phyloP scores from a whole-genome alignment of 2,888 invertebrate species.

The Beris chalybata region DNA sequence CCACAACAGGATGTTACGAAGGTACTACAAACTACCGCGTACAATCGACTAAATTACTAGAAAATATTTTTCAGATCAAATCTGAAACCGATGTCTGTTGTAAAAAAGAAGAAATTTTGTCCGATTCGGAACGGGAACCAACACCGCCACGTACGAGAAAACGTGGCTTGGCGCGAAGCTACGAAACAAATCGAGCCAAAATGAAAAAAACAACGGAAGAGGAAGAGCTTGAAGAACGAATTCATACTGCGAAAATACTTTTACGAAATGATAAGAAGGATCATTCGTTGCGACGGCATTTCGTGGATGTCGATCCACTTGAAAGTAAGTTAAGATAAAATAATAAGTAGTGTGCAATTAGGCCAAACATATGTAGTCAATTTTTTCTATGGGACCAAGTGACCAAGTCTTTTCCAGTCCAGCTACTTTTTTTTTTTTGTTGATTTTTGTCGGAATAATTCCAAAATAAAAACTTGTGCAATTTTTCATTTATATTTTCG shows the following conservation, averaged over 20 bases:
- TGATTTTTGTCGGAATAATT: not conserved
- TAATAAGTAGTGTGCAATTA: constrained; percentile 6
- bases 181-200: constrained; percentile 1
- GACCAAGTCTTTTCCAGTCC: constrained; percentile 17
- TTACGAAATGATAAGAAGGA: constrained; percentile 29
- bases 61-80: not conserved
- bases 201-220: constrained; percentile 6
- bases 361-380: constrained; percentile 41
- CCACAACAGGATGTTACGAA: constrained; percentile 12
- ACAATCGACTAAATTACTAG: not conserved
- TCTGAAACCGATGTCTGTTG: not conserved
- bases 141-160: not conserved
- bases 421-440: not conserved
- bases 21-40: not conserved
- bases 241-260: constrained; percentile 48
- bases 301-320: constrained; percentile 15
- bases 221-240: constrained; percentile 42
- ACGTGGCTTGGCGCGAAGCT: not conserved
- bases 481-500: not conserved
- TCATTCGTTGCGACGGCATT: constrained; percentile 26
- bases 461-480: not conserved
- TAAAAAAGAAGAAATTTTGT: not conserved
- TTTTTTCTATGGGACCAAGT: constrained; percentile 53
- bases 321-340: constrained; percentile 23
- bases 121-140: constrained; percentile 1